Percentiles rank a stretch among this genome's conserved stretches.
phyloP scores from a whole-genome alignment of 2,797 vertebrate genomes.

The Pipistrellus pipistrellus region DNA sequence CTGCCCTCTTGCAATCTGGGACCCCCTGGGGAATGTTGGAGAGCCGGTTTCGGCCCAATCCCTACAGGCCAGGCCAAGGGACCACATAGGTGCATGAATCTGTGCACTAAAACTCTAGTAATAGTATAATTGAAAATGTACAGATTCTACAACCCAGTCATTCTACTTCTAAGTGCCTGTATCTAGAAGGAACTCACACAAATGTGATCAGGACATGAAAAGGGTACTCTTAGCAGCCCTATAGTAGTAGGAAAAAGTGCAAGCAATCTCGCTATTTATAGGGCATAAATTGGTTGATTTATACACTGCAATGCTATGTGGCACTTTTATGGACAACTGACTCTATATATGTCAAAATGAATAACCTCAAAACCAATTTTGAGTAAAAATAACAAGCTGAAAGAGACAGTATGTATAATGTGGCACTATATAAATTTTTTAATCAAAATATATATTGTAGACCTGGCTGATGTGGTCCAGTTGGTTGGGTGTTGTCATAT shows the following conservation, averaged over 20 bases:
- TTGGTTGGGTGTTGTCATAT: neutral
- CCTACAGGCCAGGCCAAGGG: too few species aligned
- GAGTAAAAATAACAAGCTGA: slow-evolving; percentile 28
- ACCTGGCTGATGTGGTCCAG: neutral
- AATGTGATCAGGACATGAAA: neutral
- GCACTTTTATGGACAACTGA: slow-evolving; percentile 11
- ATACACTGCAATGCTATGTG: neutral
- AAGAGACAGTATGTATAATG: neutral
- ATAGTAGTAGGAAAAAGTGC: neutral
- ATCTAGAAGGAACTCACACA: neutral
- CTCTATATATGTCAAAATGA: neutral
- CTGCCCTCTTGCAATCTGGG: too few species aligned
- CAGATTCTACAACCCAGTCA: neutral
- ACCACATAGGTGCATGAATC: too few species aligned
- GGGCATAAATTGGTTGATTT: neutral
- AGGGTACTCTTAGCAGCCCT: neutral
- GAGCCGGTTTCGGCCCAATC: too few species aligned
- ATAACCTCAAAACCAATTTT: slow-evolving; percentile 4
- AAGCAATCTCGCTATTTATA: neutral
- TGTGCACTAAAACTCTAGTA: neutral
- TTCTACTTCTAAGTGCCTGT: neutral
- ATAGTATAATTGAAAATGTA: neutral
- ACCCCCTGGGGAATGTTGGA: too few species aligned
- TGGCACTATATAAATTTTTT: neutral
- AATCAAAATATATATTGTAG: slow-evolving; percentile 15